phyloP scores from a whole-genome alignment of 2,113 vertebrate species.

The Polypterus senegalus region DNA sequence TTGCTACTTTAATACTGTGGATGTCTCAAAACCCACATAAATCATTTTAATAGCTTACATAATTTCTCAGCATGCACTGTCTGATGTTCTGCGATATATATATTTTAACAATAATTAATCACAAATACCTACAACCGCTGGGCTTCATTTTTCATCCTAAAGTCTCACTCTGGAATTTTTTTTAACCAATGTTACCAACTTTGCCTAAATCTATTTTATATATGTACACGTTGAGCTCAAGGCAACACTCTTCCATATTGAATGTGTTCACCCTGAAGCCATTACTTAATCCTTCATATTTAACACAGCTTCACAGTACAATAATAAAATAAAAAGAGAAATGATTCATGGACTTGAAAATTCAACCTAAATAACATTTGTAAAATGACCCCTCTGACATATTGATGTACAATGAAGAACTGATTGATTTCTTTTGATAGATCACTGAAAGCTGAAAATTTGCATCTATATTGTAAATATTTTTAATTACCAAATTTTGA shows the following conservation, averaged over 20 bases:
- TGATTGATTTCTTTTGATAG: no score
- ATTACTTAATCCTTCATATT: neutral
- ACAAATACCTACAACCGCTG: no score
- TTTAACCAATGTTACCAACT: neutral
- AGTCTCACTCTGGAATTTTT: neutral
- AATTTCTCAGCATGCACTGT: no score
- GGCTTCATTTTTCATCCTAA: neutral
- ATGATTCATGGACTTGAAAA: neutral
- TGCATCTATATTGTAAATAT: no score
- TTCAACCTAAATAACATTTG: neutral
- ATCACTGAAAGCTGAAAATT: no score
- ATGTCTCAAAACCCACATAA: no score
- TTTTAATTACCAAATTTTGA: no score
- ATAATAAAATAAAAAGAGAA: neutral
- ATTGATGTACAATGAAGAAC: no score
- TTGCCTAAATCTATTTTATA: neutral
- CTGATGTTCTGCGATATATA: no score
- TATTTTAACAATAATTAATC: no score
- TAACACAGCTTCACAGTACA: neutral
- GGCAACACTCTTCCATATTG: neutral
- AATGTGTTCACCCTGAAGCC: neutral
- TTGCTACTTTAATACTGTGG: no score
- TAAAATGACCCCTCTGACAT: neutral
- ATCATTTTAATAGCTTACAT: no score
- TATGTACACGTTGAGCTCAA: neutral